Base-by-base conservation (phyloP, 2,113 vertebrate species). In the Natator depressus region DNA sequence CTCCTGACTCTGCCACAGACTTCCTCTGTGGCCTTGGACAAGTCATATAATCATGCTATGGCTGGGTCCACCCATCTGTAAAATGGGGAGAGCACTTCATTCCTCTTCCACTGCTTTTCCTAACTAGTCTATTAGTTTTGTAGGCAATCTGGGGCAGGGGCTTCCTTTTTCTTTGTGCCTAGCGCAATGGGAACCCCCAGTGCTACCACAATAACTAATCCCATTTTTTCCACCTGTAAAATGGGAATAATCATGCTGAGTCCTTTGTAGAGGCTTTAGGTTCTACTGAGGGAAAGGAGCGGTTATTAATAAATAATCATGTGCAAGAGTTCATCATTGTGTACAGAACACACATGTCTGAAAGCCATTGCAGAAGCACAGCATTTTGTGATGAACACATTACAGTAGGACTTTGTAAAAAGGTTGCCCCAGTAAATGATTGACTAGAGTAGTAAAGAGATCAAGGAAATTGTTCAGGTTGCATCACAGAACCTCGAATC, bases 391-490 rank as follows among this genome's bases (percentile, higher is more conserved):
- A 76, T 38, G 9, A 78, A 47, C 75, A 27, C 42, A 27, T 47
- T 78, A 47, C 11, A 27, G 27, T 11, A 78, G 75, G 13, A 87
- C 86, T 94, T 85, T 75, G 50, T 89, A 90, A 96, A 96, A 97
- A 97, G 31, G 80, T 89, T 85, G 80, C 75, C 86, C 80, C 92
- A 89, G 79, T 95, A 94, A 94, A 98, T 95, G 83, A 75, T 94
- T 96, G 91, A 96, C 94, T 76, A 81, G 9, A 38, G 93, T 95
- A 91, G 88, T 91, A 88, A 93, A 95, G 94, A 91, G 72, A 92
- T 80, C 88, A 92, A 72, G 80, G 80, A 80, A 69, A 91, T 79
- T 57, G 54, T 72, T 72, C 65, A 93, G 92, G 88, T 88, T 91
- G 27, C 50, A 69, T 93, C 29, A 90, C 90, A 54, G 42, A 89